Evolutionary conservation across 2,797 vertebrate species (phyloP), one percentile per base, ranked within the genome.

Genomic region (Saguinus oedipus): DNA sequence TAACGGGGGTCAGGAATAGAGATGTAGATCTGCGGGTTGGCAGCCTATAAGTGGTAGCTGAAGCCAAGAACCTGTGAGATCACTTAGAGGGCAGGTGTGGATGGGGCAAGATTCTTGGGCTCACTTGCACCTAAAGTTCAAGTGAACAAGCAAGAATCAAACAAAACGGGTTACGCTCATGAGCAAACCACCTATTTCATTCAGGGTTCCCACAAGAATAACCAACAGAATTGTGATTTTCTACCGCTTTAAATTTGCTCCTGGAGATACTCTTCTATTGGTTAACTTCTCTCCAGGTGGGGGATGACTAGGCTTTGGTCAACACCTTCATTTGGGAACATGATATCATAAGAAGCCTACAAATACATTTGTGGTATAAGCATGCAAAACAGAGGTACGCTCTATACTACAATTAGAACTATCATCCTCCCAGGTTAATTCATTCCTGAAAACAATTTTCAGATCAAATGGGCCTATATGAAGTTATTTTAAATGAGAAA

Each of bases 401-500:
- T 76, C 70, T 36, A 57, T 59, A n/a, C 44, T 27, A 70, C 20
- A 59, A 78, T 72, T 88, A 85, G 74, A 89, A 79, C n/a, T 44
- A 61, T 2, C 7, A 53, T 53, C 59, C 44, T 79, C 24, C 39
- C 20, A 57, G n/a, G 4, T 83, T 75, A 88, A 91, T 30, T 26
- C 30, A 88, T 85, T 75, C 50, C 33, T 70, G 42, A 84, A 88
- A 93, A 92, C 22, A 80, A 76, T n/a, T 91, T 61, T 84, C 81
- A 95, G 26, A 55, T 76, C 19, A 72, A 17, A 87, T 17, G 2
- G 64, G 36, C 13, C 17, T 74, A 53, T 30, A 72, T 61, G 92
- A 81, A 5, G 64, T 89, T 76, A 39, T 93, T 90, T 39, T 74
- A 93, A 93, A 81, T 84, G 11, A 90, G 61, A 93, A 95, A 83